Conservation (phyloP, 2,797 vertebrate genomes). For the Odontamblyopus lacepedii region DNA sequence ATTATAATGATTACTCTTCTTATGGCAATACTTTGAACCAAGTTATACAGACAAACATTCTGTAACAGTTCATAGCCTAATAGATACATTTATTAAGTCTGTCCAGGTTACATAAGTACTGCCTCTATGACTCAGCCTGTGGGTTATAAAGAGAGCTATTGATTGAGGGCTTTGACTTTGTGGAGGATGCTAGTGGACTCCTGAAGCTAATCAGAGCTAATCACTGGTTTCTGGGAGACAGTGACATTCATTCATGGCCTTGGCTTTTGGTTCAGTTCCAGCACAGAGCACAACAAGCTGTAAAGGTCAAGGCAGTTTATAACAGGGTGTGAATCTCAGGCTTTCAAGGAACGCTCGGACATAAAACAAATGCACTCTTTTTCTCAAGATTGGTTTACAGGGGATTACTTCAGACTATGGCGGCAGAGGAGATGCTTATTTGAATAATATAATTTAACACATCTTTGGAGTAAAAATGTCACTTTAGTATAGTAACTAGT, state of each 20-base stretch:
- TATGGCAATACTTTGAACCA: neutral
- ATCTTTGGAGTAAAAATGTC: no score
- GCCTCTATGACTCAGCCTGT: neutral
- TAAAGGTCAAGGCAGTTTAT: neutral
- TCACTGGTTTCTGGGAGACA: neutral
- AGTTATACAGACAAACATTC: neutral
- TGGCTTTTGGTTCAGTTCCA: neutral
- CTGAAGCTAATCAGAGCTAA: slow-evolving; percentile 3
- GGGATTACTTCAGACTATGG: neutral
- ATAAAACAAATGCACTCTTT: neutral
- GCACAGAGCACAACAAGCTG: neutral
- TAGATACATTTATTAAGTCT: neutral
- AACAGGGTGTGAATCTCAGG: neutral
- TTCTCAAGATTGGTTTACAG: neutral
- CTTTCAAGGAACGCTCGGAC: neutral
- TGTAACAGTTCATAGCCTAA: neutral
- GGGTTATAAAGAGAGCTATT: slow-evolving; percentile 14
- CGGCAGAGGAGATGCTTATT: neutral
- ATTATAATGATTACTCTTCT: no score
- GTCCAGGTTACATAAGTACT: neutral
- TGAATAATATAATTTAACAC: no score
- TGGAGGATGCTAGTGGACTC: slow-evolving; percentile 9
- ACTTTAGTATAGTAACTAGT: no score
- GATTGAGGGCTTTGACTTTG: slow-evolving; percentile 16
- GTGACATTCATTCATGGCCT: slow-evolving; percentile 4